Base-by-base conservation (phyloP, 2,888 invertebrate species). In the Diogma glabrata region DNA sequence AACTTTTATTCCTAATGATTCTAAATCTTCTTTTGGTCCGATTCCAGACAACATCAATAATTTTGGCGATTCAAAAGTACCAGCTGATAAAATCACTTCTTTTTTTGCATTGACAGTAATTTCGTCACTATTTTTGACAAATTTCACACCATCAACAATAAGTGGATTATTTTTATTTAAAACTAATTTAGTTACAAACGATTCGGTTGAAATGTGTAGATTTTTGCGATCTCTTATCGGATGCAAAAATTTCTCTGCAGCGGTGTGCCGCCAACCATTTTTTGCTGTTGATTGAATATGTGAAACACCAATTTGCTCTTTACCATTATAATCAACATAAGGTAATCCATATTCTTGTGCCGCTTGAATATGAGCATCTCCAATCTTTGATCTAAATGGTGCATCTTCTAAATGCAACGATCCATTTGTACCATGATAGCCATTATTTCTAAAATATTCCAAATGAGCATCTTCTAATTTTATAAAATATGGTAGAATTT, bases 281-380 rank as follows among this genome's bases (percentile, higher is more conserved):
- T 65, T 67, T 1, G 75, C 73, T 1, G 74, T 82, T 0, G 76
- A 73, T 66, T 86, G 83, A 1, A 84, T 75, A 58, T 75, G 76
- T 1, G 79, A 78, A 26, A 80, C 83, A 3, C 85, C 85, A 56
- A 81, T 61, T 58, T 77, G 75, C 6, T 76, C 67, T 23, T 76
- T 74, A 0, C 75, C 76, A 60, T 84, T 84, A 62, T 85, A 83
- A 62, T 88, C 87, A 10, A 81, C 72, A 43, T 79, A 77, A 1
- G 73, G 72, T 62, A 81, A 78, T 1, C 86, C 86, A 26, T 80
- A 72, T 61, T 81, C 72, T 61, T 75, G 72, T 3, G 81, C 81
- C 2, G 81, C 81, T 55, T 75, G 69, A 1, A 83, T 64, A 62
- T 78, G 82, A 0, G 78, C 73, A 6, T 72, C 65, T 0, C 70